These are phyloP conservation scores for Agrilus planipennis DNA, from an alignment of 1,140 invertebrate species.

Conservation along the genomic window DNA sequence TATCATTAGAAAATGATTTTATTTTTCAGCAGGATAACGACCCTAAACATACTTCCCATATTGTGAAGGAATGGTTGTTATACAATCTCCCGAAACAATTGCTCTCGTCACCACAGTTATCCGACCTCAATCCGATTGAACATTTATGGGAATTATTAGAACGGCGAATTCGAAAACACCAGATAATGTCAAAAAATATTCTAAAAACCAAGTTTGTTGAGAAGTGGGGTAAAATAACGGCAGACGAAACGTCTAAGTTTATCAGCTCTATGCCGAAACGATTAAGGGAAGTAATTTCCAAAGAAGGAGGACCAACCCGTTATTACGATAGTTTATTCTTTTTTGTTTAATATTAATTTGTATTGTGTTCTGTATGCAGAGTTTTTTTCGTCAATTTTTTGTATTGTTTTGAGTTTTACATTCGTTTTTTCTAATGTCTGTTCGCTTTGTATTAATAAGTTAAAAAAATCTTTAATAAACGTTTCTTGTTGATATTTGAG, in stretches of 20 bases:
- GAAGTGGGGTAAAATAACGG: neutral
- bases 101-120: constrained; percentile 7
- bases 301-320: neutral
- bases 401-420: too few species aligned
- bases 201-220: constrained; percentile 1
- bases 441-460: too few species aligned
- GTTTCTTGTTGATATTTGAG: too few species aligned
- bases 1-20: constrained; percentile 15
- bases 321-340: too few species aligned
- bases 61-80: constrained; percentile 1
- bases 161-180: neutral
- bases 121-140: constrained; percentile 18
- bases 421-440: too few species aligned
- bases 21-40: constrained; percentile 8
- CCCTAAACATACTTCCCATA: constrained; percentile 1
- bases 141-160: constrained; percentile 11
- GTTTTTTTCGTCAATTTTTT: too few species aligned
- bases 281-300: neutral
- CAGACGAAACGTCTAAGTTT: neutral
- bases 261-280: neutral
- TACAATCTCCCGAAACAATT: constrained; percentile 1
- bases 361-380: too few species aligned
- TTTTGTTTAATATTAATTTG: too few species aligned
- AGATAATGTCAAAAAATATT: neutral
- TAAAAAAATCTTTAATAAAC: too few species aligned